phyloP scores from a whole-genome alignment of 1,140 invertebrate genomes.

The Archivesica marissinica region DNA sequence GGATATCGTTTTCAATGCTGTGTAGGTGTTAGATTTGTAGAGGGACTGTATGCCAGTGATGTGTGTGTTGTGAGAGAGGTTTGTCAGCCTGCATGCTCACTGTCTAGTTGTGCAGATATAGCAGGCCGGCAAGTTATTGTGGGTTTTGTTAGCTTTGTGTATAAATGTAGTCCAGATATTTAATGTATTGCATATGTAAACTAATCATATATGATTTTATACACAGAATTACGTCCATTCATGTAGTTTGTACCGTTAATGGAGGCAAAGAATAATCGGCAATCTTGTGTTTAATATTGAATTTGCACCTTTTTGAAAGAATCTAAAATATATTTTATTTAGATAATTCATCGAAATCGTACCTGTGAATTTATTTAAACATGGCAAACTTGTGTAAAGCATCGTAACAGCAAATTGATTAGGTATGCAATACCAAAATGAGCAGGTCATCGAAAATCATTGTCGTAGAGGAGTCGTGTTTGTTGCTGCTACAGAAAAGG shows the following conservation, averaged over 20 bases:
- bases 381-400: too few relatives aligned
- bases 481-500: too few relatives aligned
- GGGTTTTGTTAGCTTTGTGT: constrained; percentile 3
- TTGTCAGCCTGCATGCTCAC: neutral
- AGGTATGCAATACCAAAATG: too few relatives aligned
- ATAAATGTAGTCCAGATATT: constrained; percentile 22
- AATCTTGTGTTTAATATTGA: neutral
- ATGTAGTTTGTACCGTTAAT: constrained; percentile 14
- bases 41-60: constrained; percentile 7
- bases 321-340: too few relatives aligned
- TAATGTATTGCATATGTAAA: neutral
- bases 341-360: too few relatives aligned
- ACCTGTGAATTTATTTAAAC: too few relatives aligned
- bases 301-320: too few relatives aligned
- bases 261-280: constrained; percentile 27
- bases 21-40: neutral
- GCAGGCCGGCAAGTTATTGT: neutral
- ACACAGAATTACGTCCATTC: constrained; percentile 42
- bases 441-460: too few relatives aligned
- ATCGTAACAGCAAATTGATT: too few relatives aligned
- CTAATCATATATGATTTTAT: constrained; percentile 27
- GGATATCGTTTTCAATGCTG: neutral
- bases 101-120: constrained; percentile 23
- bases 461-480: too few relatives aligned
- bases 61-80: neutral